Evolutionary conservation across 2,113 vertebrate species (phyloP), one percentile per base, ranked within the genome.

Genomic region (Atrichornis clamosus): DNA sequence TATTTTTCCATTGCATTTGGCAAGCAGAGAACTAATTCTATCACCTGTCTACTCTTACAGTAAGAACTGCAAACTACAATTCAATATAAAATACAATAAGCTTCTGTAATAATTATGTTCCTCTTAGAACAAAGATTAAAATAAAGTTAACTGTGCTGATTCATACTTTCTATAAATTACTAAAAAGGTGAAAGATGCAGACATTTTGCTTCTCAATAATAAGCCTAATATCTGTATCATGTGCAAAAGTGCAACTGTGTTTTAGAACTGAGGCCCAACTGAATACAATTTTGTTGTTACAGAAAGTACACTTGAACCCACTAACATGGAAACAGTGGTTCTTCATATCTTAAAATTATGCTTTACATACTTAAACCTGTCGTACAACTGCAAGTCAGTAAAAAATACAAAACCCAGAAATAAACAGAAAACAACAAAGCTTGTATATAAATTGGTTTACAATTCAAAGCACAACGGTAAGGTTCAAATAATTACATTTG

Each of bases 391-490:
- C 23, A 69, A 76, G 23, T 32, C 33, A 65, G 28, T 83, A 96
- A 85, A 85, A 63, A 84, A 52, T 10, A 96, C 42, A 73, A 73
- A 76, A 47, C 35, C 35, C 5, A 77, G 67, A 41, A 68, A 62
- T 9, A 62, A 93, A 80, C 75, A 95, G 87, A 79, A 96, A 96
- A 97, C 59, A 84, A 97, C 67, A 88, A 95, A 97, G 86, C 76
- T 87, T 26, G 68, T 44, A 47, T 69, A 94, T 96, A 97, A 97
- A 97, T 30, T 28, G 78, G 91, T 92, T 97, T 97, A 98, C 97
- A 96, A 97, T 85, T 94, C 79, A 89, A 97, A 97, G 97, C 93
- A 84, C 63, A 39, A 87, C 63, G 76, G 92, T 76, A 96, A 93
- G 94, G 92, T 92, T 90, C 93, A 93, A 94, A 94, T 67, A 88